phyloP scores from a whole-genome alignment of 2,113 vertebrate genomes.

The Serinus canaria region DNA sequence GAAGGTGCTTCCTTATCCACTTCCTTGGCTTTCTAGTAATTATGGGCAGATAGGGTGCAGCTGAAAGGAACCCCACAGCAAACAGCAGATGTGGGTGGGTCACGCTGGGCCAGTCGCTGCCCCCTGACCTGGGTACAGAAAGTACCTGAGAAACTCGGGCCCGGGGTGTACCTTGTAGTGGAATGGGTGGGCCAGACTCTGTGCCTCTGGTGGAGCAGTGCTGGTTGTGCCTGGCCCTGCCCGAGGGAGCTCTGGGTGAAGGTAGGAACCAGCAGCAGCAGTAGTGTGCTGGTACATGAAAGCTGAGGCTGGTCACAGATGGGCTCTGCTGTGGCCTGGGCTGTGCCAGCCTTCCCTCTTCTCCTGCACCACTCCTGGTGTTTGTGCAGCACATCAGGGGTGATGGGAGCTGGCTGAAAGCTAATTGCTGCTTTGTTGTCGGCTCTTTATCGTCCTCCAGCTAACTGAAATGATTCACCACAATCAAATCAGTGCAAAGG shows the following conservation, averaged over 20 bases:
- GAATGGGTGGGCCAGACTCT: neutral
- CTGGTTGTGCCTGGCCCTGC: neutral
- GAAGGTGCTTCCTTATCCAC: neutral
- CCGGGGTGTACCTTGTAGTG: accelerated
- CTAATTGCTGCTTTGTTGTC: neutral
- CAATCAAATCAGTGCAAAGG: neutral
- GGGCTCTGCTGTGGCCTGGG: neutral
- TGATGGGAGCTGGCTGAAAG: neutral
- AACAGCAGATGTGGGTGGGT: neutral
- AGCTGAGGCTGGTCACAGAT: neutral
- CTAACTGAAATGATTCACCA: neutral
- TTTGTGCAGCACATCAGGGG: neutral
- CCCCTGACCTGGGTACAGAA: neutral
- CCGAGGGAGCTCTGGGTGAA: neutral
- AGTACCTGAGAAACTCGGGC: neutral
- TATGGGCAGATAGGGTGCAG: accelerated
- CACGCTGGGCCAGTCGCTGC: neutral
- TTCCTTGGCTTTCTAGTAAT: neutral
- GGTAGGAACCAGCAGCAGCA: neutral
- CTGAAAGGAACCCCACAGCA: accelerated
- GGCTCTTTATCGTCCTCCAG: neutral
- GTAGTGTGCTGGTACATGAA: accelerated
- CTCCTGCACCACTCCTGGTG: neutral
- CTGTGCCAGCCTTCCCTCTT: neutral
- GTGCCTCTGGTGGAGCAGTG: neutral